phyloP scores from a whole-genome alignment of 2,888 invertebrate genomes.

The Scaptomyza reducta region DNA sequence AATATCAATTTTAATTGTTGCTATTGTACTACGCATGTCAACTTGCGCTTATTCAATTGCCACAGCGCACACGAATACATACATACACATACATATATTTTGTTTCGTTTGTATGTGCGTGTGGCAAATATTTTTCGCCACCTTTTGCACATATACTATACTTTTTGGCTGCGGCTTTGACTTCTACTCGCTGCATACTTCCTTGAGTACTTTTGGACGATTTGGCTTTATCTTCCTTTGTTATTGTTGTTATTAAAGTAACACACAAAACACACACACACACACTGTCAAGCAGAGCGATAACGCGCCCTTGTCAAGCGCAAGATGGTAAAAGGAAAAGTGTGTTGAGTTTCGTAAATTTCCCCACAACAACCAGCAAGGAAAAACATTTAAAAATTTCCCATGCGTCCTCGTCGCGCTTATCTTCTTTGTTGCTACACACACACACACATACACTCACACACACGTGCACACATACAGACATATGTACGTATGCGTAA shows the following conservation, averaged over 20 bases:
- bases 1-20: constrained; percentile 77
- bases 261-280: constrained; percentile 17
- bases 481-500: constrained; percentile 10
- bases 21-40: constrained; percentile 76
- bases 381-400: constrained; percentile 68
- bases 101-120: constrained; percentile 9
- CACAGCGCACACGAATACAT: constrained; percentile 31
- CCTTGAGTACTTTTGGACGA: constrained; percentile 42
- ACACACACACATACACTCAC: constrained; percentile 7
- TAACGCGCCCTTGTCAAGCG: constrained; percentile 46
- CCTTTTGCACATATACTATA: constrained; percentile 24
- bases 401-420: constrained; percentile 61
- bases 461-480: not conserved
- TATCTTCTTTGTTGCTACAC: constrained; percentile 41
- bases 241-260: constrained; percentile 59
- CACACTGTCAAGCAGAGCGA: constrained; percentile 11
- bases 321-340: constrained; percentile 69
- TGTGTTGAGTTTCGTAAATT: constrained; percentile 74
- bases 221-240: constrained; percentile 54
- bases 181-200: constrained; percentile 43
- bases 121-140: constrained; percentile 52
- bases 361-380: constrained; percentile 49
- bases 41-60: constrained; percentile 72
- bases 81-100: constrained; percentile 10
- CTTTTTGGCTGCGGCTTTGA: constrained; percentile 23